Evolutionary conservation across 2,888 invertebrate genomes (phyloP), one percentile per base, ranked within the genome.

Genomic region (Spodoptera littoralis): DNA sequence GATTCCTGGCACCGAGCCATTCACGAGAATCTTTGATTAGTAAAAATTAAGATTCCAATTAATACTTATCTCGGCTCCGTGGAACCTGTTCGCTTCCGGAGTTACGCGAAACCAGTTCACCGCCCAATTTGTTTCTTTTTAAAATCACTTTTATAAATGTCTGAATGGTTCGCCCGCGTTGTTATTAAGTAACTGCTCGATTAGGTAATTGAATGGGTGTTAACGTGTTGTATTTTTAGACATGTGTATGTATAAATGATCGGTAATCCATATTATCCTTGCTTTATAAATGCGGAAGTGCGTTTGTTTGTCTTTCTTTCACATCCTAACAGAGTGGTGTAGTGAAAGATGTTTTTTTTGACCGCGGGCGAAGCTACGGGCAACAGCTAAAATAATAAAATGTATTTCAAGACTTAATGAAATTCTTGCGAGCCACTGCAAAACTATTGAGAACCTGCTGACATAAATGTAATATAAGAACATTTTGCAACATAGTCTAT

Each of bases 41-140:
- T 89, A 79, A 89, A 91, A 90, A 92, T 90, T 89, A 84, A 90
- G 89, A 91, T 84, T 87, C 87, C 86, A 92, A 92, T 93, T 89
- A 92, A 90, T 89, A 88, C 86, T 88, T 88, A 89, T 88, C 87
- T 88, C 84, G 78, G 73, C 72, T 81, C 77, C 74, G 78, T 78
- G 76, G 86, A 93, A 93, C 94, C 90, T 85, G 94, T 92, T 89
- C 79, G 90, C 94, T 94, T 94, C 94, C 94, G 92, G 91, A 89
- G 88, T 94, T 94, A 94, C 93, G 87, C 91, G 70, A 77, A 90
- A 91, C 92, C 88, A 83, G 90, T 91, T 80, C 66, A 75, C 77
- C 82, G 84, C 73, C 82, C 76, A 87, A 88, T 88, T 88, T 86
- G 85, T 88, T 36, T 88, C 70, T 81, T 83, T 88, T 85, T 85